phyloP scores from a whole-genome alignment of 1,140 invertebrate species.

The Globodera rostochiensis region DNA sequence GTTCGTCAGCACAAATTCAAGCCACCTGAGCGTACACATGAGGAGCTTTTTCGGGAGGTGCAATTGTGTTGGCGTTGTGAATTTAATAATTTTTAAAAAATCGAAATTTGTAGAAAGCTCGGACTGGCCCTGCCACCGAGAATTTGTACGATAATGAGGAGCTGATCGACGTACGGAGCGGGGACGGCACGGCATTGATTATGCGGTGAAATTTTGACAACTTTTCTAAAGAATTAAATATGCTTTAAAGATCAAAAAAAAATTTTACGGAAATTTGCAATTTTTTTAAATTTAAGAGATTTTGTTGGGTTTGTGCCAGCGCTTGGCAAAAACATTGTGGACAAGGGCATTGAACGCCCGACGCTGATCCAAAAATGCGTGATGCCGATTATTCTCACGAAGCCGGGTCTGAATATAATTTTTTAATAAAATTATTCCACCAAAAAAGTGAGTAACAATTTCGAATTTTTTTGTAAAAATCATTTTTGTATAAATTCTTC shows the following conservation, averaged over 20 bases:
- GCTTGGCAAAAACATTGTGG: conserved; percentile 7
- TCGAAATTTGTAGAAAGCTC: neutral
- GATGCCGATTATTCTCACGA: conserved; percentile 20
- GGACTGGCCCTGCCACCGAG: neutral
- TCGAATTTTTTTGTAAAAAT: too few species aligned
- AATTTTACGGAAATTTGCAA: too few species aligned
- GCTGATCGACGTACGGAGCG: neutral
- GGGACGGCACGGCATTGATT: neutral
- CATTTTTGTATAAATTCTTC: too few species aligned
- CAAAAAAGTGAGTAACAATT: too few species aligned
- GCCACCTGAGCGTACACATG: neutral
- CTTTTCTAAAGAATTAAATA: neutral
- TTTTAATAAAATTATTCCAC: neutral
- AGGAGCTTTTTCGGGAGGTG: conserved; percentile 4
- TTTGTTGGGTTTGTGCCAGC: conserved; percentile 6
- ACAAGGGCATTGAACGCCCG: conserved; percentile 6
- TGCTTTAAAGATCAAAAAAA: neutral
- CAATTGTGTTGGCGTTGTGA: neutral
- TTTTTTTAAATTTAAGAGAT: conserved; percentile 6
- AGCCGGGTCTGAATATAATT: neutral
- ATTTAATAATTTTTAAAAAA: neutral
- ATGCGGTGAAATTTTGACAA: neutral
- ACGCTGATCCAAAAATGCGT: conserved; percentile 23
- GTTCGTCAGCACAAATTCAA: conserved; percentile 21
- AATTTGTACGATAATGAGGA: conserved; percentile 9